Conservation (phyloP, 2,113 vertebrate species). For the Charadrius vociferus region DNA sequence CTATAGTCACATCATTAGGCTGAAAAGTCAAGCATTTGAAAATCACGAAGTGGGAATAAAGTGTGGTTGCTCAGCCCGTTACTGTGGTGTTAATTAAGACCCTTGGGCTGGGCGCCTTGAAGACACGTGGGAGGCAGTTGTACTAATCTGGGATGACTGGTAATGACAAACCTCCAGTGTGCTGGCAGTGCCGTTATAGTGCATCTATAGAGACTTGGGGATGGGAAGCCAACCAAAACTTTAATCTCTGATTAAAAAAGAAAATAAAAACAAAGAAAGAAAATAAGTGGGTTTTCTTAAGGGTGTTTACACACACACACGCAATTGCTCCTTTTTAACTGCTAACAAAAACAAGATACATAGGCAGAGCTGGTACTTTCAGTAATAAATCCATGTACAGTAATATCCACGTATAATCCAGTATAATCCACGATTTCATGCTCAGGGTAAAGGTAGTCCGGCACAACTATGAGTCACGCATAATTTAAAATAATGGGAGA, state of each 20-base stretch:
- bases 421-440: neutral
- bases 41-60: neutral
- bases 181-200: neutral
- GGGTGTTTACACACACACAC: neutral
- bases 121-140: neutral
- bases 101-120: neutral
- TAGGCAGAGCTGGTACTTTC: neutral
- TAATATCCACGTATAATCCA: too few relatives aligned
- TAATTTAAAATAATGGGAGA: neutral
- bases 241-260: conserved; percentile 6
- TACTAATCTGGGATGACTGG: neutral
- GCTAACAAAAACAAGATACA: conserved; percentile 9
- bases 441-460: neutral
- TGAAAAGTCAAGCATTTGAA: neutral
- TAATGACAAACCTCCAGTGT: neutral
- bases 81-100: neutral
- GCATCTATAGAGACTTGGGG: neutral
- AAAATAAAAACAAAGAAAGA: conserved; percentile 34
- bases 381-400: neutral
- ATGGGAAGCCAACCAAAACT: conserved; percentile 9
- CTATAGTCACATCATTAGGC: neutral
- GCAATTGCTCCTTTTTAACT: neutral
- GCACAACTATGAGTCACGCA: neutral
- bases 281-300: neutral
- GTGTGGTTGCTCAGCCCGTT: rapidly evolving